These are phyloP conservation scores for Ondatra zibethicus DNA, from an alignment of 2,113 vertebrate genomes.

Conservation along the genomic window DNA sequence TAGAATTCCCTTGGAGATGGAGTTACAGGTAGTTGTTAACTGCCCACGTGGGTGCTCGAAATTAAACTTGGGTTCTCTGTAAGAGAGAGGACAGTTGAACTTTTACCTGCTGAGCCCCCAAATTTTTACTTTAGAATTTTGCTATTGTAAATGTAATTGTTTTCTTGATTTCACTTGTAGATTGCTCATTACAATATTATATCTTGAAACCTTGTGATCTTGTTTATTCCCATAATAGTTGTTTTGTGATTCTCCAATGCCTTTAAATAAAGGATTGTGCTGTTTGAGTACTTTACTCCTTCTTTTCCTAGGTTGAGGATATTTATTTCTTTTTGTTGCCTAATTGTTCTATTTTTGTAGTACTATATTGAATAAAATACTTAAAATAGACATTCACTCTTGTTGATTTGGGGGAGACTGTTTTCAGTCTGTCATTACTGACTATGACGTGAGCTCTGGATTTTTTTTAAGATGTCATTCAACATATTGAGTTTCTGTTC, in stretches of 20 bases:
- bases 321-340: background rate
- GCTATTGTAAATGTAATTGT: background rate
- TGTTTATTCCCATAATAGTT: background rate
- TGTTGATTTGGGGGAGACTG: background rate
- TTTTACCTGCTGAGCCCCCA: background rate
- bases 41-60: background rate
- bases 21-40: background rate
- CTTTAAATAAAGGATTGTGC: background rate
- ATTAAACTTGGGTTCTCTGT: background rate
- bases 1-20: background rate
- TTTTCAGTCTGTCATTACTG: background rate
- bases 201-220: background rate
- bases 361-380: background rate
- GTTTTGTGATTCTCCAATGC: background rate
- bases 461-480: background rate
- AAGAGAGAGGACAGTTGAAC: background rate
- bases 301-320: background rate
- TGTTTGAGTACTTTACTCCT: background rate
- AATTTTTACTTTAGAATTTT: background rate
- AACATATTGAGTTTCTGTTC: constrained; percentile 7
- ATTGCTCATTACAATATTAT: background rate
- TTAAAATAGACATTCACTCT: background rate
- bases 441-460: background rate
- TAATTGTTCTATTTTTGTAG: background rate
- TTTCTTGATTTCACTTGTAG: background rate